These are phyloP conservation scores for Panthera uncia DNA, from an alignment of 2,113 vertebrate genomes.

Conservation along the genomic window DNA sequence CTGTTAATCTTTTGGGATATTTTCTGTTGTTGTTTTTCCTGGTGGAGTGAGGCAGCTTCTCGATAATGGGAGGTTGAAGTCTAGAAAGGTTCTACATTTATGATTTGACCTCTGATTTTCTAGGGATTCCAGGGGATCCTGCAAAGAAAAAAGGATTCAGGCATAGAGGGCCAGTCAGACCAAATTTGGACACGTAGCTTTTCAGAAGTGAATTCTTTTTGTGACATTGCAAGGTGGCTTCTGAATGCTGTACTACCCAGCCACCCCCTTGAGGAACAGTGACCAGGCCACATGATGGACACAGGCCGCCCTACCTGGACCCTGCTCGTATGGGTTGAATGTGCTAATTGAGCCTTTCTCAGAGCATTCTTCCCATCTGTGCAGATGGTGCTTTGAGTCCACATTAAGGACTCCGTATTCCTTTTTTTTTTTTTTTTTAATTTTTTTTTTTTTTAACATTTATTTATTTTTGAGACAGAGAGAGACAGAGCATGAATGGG, in stretches of 20 bases:
- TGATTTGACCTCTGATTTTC: background rate
- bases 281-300: background rate
- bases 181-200: background rate
- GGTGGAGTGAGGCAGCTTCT: background rate
- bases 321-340: background rate
- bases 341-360: background rate
- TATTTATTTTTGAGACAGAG: too few relatives aligned
- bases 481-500: too few relatives aligned
- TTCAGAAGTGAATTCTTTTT: conserved; percentile 28
- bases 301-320: background rate
- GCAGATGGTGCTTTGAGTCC: background rate
- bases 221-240: background rate
- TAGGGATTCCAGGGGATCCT: background rate
- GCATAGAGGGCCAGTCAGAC: background rate
- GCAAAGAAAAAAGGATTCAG: background rate
- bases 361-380: background rate
- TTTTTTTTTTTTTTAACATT: too few relatives aligned
- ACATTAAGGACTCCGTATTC: background rate
- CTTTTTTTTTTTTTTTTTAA: too few relatives aligned
- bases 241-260: background rate
- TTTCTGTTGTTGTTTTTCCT: background rate
- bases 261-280: background rate
- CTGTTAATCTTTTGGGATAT: background rate
- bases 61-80: background rate
- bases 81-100: background rate